Conservation (phyloP, 1,140 invertebrate species). For the Drosophila quadrilineata region DNA sequence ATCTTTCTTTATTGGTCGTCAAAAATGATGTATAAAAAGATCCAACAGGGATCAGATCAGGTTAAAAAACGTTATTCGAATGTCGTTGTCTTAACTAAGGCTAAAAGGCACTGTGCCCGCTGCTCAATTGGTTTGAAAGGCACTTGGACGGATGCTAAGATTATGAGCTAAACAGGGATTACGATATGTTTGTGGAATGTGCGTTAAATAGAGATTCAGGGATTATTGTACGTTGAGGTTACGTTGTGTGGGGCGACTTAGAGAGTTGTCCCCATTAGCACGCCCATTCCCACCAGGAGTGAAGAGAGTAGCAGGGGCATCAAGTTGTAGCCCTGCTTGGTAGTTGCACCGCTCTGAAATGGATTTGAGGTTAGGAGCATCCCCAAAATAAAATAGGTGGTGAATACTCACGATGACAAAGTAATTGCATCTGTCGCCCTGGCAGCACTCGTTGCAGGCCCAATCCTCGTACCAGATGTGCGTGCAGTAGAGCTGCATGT, state of each 20-base stretch:
- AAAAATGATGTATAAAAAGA: too few species aligned
- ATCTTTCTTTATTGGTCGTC: constrained; percentile 55
- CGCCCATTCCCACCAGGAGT: constrained; percentile 22
- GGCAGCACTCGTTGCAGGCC: constrained; percentile 98
- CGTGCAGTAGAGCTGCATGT: constrained; percentile 90
- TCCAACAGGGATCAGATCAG: constrained; percentile 5
- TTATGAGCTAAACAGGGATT: too few species aligned
- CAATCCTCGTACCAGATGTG: constrained; percentile 99
- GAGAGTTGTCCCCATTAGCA: constrained; percentile 8
- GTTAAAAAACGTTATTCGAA: neutral
- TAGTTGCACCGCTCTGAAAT: constrained; percentile 51
- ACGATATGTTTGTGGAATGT: too few species aligned
- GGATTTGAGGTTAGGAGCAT: neutral
- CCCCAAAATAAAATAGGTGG: neutral
- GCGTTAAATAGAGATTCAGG: too few species aligned
- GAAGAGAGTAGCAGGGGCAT: too few species aligned
- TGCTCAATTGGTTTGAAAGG: constrained; percentile 31
- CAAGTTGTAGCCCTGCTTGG: neutral
- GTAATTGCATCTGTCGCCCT: constrained; percentile 98
- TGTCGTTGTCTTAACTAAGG: too few species aligned
- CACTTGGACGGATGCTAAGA: constrained; percentile 52
- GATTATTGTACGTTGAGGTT: too few species aligned
- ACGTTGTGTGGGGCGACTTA: constrained; percentile 7
- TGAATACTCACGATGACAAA: constrained; percentile 93
- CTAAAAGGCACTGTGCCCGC: too few species aligned